Conservation (phyloP, 2,888 invertebrate genomes). For the Sisyra nigra region DNA sequence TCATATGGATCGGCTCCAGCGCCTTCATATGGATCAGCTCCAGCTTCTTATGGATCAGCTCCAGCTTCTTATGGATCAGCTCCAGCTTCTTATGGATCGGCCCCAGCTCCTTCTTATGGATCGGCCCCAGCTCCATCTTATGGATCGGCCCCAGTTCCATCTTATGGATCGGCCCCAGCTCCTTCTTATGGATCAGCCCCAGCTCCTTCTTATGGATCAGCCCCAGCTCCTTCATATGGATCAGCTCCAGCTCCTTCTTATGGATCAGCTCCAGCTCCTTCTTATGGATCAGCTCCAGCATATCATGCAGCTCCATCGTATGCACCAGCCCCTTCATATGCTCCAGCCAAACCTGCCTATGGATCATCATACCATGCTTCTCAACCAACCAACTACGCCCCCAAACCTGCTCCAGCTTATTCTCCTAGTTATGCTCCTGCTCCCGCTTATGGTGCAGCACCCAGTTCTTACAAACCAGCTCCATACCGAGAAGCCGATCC, state of each 20-base stretch:
- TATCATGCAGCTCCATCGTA: neutral
- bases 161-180: neutral
- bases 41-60: neutral
- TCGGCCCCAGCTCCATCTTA: neutral
- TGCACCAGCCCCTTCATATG: neutral
- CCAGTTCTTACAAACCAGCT: too few relatives aligned
- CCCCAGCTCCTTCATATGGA: neutral
- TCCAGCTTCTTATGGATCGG: neutral
- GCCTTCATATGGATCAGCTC: neutral
- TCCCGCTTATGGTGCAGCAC: neutral
- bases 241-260: neutral
- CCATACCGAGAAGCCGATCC: too few relatives aligned
- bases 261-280: neutral
- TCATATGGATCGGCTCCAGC: neutral
- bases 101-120: neutral
- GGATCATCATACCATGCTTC: too few relatives aligned
- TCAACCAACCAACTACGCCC: neutral
- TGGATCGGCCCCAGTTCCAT: neutral
- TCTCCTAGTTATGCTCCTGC: neutral
- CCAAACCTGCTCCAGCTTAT: slow-evolving; percentile 1
- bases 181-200: neutral
- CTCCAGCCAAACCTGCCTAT: neutral
- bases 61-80: neutral
- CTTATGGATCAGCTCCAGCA: slow-evolving; percentile 2
- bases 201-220: slow-evolving; percentile 1